These are phyloP conservation scores for Phenganax stokvisi DNA, from an alignment of 92 coral and sea anemone genomes.

Conservation along the genomic window DNA sequence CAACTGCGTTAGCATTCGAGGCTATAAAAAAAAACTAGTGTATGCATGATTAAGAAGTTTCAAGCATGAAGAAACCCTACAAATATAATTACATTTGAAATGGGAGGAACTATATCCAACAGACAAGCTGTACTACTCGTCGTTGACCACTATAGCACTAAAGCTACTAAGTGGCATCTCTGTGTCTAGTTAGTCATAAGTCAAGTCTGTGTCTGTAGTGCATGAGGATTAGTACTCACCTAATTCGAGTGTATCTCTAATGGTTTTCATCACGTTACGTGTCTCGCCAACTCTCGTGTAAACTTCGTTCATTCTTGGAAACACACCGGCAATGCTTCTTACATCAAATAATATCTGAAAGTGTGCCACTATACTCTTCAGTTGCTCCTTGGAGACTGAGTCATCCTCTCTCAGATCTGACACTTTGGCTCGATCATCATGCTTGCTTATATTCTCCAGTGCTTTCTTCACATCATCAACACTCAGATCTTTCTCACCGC, in stretches of 20 bases:
- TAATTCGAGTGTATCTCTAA: constrained; percentile 66
- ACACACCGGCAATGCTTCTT: constrained; percentile 65
- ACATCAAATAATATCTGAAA: constrained; percentile 94
- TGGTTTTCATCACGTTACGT: constrained; percentile 78
- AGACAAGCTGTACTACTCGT: neutral
- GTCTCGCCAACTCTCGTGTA: constrained; percentile 90
- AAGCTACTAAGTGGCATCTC: neutral
- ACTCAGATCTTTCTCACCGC: constrained; percentile 45
- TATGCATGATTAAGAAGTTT: neutral
- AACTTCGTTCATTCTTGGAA: constrained; percentile 92
- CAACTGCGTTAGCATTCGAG: constrained; percentile 69
- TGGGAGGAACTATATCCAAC: neutral
- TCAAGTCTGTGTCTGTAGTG: neutral
- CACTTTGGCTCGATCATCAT: constrained; percentile 68
- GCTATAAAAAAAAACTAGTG: constrained; percentile 40
- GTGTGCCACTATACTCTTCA: constrained; percentile 82
- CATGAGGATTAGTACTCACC: constrained; percentile 47
- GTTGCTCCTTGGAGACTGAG: constrained; percentile 62
- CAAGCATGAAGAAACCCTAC: neutral
- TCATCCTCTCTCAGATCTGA: constrained; percentile 56
- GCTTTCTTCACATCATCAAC: constrained; percentile 58
- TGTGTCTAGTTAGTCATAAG: neutral
- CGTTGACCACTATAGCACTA: neutral
- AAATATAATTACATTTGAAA: neutral
- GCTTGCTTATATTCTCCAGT: constrained; percentile 52